Evolutionary conservation across 2,113 vertebrate species (phyloP).

Genomic region (Noturus placidus): DNA sequence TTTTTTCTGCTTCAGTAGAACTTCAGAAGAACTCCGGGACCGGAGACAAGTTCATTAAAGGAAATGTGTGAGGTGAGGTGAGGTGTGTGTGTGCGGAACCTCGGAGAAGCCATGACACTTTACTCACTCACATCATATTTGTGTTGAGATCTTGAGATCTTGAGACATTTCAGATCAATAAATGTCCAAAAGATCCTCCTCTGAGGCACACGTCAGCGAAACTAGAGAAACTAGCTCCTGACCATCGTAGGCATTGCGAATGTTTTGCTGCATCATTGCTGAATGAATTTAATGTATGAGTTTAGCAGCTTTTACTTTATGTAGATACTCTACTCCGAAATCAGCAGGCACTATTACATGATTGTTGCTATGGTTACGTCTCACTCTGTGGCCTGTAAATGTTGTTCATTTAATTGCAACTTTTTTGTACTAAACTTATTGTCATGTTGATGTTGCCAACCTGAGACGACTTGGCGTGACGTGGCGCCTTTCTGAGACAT

Average conservation of each 20-base stretch:
- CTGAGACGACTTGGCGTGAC: neutral
- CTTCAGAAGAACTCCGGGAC: neutral
- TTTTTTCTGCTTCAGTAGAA: conserved; percentile 13
- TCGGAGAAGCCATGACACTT: neutral
- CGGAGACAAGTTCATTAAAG: neutral
- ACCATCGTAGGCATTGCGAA: neutral
- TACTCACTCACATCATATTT: neutral
- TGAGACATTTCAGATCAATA: neutral
- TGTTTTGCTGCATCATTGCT: neutral
- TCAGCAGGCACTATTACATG: neutral
- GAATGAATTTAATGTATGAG: neutral
- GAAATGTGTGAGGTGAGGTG: neutral
- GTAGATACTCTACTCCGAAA: neutral
- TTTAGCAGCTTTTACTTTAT: neutral
- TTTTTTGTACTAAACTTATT: neutral
- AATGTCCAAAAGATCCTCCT: neutral
- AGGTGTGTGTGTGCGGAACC: neutral
- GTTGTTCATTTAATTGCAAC: neutral
- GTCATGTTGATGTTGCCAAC: too few species aligned
- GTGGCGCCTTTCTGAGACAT: neutral
- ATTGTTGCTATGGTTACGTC: neutral
- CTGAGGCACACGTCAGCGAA: neutral
- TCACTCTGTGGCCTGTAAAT: neutral
- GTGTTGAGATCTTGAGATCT: neutral
- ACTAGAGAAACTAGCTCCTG: neutral